Base-by-base conservation (phyloP, 2,888 invertebrate species). In the Drosophila setosimentum region DNA sequence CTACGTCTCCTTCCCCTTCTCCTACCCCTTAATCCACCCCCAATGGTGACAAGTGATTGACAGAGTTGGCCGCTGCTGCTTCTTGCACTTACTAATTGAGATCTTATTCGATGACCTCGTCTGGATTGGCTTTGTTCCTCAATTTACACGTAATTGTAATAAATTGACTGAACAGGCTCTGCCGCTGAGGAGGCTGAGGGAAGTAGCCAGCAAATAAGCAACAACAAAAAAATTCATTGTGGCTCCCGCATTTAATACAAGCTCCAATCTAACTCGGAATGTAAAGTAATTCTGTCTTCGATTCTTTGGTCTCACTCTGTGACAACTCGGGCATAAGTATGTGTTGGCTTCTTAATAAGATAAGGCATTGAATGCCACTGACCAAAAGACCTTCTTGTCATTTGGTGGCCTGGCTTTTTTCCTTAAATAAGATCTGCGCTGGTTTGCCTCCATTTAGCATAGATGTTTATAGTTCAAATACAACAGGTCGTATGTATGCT, bases 121-220 rank as follows among this genome's bases (percentile, higher is more conserved):
- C 90, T 79, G 76, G 68, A 68, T 64, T 71, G 76, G 78, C 89
- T 86, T 84, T 85, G 89, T 85, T 78, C 85, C 82, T 71, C 85
- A 85, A 85, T 85, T 85, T 90, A 87, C 87, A 85, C 89, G 83
- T 85, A 85, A 85, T 90, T 85, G 91, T 89, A 76, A 90, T 85
- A 85, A 85, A 85, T 85, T 85, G 87, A 74, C 72, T 89, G 54
- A 70, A 68, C 61, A 29, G 40, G 11, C 42, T 11, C 7, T 30
- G 33, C 8, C 1, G 1, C 27, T 5, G 29, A 3, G 1, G 7
- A 1, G 54, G 29, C 42, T 21, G 1, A 10, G 24, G 30, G n/a
- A 5, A 18, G 11, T 18, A 32, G 32, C 13, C 30, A 11, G 50
- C 51, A 58, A 48, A 29, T 29, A n/a, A 49, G 54, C 35, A 73